phyloP scores from a whole-genome alignment of 2,797 vertebrate genomes.

The Enteromius argenteus region DNA sequence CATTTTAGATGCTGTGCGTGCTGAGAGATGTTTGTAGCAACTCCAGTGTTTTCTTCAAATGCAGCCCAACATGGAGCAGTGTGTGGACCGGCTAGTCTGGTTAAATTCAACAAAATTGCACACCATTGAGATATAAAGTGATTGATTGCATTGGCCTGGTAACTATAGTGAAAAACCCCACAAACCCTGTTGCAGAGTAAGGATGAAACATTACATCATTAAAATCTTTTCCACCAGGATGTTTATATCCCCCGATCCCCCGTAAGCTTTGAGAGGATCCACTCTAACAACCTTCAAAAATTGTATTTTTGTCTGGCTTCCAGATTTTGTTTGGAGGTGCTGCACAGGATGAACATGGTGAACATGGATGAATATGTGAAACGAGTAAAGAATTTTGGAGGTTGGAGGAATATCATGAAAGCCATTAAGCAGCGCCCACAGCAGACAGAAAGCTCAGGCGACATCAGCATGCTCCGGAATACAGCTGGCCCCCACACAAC shows the following conservation, averaged over 20 bases:
- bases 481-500: slow-evolving; percentile 12
- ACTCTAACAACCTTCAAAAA: slow-evolving; percentile 33
- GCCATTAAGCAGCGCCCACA: slow-evolving; percentile 48
- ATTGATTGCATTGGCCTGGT: slow-evolving; percentile 36
- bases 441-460: slow-evolving; percentile 18
- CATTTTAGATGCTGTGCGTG: slow-evolving; percentile 3
- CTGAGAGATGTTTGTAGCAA: neutral
- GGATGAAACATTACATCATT: slow-evolving; percentile 39
- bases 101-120: neutral
- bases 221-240: slow-evolving; percentile 20
- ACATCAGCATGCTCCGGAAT: slow-evolving; percentile 26
- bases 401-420: slow-evolving; percentile 53
- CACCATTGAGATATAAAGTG: slow-evolving; percentile 23
- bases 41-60: slow-evolving; percentile 28
- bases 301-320: slow-evolving; percentile 3
- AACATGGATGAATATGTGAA: slow-evolving; percentile 24
- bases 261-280: neutral
- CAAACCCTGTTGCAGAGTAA: slow-evolving; percentile 9
- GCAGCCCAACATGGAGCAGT: neutral
- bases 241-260: slow-evolving; percentile 4
- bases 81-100: neutral
- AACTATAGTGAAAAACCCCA: slow-evolving; percentile 8
- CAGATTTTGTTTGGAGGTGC: slow-evolving; percentile 28
- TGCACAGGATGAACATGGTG: slow-evolving; percentile 16
- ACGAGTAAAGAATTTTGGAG: slow-evolving; percentile 6